Conservation (phyloP, 2,797 vertebrate species). For the Linurgus olivaceus region DNA sequence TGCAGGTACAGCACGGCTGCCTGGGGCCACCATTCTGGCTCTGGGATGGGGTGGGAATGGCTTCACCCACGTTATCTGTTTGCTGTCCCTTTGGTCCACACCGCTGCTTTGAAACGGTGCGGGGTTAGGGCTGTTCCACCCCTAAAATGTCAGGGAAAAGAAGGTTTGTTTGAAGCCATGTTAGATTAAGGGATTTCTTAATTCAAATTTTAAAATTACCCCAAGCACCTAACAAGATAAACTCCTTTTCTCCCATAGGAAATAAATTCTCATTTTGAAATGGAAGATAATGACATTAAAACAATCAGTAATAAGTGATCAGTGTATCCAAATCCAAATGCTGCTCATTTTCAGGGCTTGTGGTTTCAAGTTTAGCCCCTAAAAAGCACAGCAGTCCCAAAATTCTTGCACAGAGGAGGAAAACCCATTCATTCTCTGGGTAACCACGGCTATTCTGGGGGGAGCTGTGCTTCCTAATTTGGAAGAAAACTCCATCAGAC, state of each 20-base stretch:
- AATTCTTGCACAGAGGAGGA: neutral
- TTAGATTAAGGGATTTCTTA: neutral
- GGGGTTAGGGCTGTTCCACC: neutral
- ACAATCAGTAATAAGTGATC: neutral
- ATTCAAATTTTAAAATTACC: neutral
- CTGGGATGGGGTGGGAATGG: rapidly evolving
- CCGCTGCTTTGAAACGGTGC: rapidly evolving
- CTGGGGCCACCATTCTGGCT: rapidly evolving
- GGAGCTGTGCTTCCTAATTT: constrained; percentile 25
- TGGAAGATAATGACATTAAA: neutral
- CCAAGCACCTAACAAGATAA: neutral
- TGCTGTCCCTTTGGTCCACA: neutral
- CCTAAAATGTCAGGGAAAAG: neutral
- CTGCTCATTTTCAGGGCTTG: neutral
- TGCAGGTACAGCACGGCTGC: constrained; percentile 79
- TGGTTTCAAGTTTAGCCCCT: neutral
- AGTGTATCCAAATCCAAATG: neutral
- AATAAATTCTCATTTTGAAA: neutral
- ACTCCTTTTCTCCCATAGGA: neutral
- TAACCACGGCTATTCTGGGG: neutral
- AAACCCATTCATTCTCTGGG: neutral
- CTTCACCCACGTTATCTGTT: rapidly evolving
- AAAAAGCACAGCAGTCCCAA: neutral
- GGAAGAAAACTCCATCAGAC: constrained; percentile 10
- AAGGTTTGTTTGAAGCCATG: neutral